Evolutionary conservation across 2,888 invertebrate species (phyloP), one percentile per base, ranked within the genome.

Genomic region (Anthophora plumipes): DNA sequence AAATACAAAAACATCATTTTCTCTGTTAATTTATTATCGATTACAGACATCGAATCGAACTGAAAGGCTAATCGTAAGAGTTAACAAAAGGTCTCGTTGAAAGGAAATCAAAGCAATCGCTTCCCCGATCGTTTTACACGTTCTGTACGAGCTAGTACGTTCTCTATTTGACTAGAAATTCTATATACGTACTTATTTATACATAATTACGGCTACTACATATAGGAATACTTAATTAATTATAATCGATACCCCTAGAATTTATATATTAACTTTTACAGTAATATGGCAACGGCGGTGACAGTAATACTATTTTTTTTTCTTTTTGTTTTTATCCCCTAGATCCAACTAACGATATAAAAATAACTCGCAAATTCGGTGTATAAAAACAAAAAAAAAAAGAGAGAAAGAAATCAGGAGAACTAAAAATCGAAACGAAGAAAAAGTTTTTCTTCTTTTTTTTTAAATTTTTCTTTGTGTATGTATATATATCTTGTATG

Each of bases 141-240:
- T 75, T 66, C 67, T 69, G 78, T 76, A 82, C 79, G 79, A 71
- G 64, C 59, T 80, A 72, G 80, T 82, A 79, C 73, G 76, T 77
- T 79, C 72, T 60, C 73, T 72, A 73, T 89, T 87, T 93, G 93
- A 93, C 93, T 93, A 93, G 93, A 93, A 91, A 91, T 91, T 91
- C 92, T 91, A 85, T 85, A 75, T 70, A 70, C 46, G 74, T 83
- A 82, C 77, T 78, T 80, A 71, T 79, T 74, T 83, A 75, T 83
- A 72, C 73, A 77, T 76, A 82, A 80, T 80, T 79, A 84, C 79
- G 80, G 76, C 63, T 80, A 79, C 72, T 78, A 79, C 63, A 79
- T 59, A 60, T 78, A 79, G 64, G 59, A 79, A 80, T 80, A 80
- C 79, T 78, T 80, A 80, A 80, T 80, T 75, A 85, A 81, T 68